phyloP scores from a whole-genome alignment of 2,888 invertebrate species.

The Octonoba sinensis region DNA sequence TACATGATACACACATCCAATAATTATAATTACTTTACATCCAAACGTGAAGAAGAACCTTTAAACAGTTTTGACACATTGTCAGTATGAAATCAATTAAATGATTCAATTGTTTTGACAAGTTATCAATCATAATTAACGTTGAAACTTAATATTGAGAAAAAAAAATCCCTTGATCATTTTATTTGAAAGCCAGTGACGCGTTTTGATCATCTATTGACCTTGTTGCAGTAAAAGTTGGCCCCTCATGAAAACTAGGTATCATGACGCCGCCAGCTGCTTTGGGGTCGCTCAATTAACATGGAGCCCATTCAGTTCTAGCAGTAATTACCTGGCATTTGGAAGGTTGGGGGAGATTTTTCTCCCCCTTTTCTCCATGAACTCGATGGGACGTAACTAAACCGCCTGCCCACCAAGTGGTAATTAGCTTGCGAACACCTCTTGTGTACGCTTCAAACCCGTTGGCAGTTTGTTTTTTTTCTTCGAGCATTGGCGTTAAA shows the following conservation, averaged over 20 bases:
- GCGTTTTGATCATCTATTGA: not conserved
- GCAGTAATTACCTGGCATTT: constrained; percentile 53
- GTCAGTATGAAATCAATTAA: too few species aligned
- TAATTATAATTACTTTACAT: too few species aligned
- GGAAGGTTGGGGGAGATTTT: not conserved
- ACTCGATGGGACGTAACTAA: constrained; percentile 45
- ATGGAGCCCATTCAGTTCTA: constrained; percentile 37
- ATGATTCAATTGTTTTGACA: too few species aligned
- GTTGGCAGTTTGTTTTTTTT: not conserved
- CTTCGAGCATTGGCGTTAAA: not conserved
- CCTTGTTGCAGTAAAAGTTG: not conserved
- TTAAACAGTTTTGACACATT: too few species aligned
- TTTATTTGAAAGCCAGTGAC: constrained; percentile 4
- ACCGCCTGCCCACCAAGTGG: constrained; percentile 29
- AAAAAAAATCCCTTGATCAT: not conserved
- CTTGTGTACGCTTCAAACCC: constrained; percentile 12
- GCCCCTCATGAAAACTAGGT: constrained; percentile 28
- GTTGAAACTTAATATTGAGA: not conserved
- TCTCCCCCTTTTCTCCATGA: constrained; percentile 12
- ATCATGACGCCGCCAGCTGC: constrained; percentile 59
- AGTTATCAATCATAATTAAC: not conserved
- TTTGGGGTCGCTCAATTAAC: constrained; percentile 54
- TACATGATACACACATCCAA: too few species aligned
- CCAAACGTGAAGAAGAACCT: too few species aligned
- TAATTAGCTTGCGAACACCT: constrained; percentile 58